Conservation (phyloP, 2,888 invertebrate species). For the Zaprionus bogoriensis region DNA sequence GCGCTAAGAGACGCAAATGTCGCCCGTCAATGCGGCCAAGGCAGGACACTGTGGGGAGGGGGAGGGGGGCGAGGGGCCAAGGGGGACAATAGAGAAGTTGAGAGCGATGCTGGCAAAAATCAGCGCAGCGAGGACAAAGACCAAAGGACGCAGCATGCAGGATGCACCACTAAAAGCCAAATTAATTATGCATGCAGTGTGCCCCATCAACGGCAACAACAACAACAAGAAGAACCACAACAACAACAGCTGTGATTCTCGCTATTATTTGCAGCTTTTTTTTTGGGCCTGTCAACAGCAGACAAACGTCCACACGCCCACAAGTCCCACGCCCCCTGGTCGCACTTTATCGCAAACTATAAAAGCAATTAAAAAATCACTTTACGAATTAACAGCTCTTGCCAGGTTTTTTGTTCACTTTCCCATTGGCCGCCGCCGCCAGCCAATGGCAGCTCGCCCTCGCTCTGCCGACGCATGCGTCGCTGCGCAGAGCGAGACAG, state of each 20-base stretch:
- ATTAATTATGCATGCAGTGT: conserved; percentile 76
- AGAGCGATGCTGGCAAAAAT: conserved; percentile 21
- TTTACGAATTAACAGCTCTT: conserved; percentile 61
- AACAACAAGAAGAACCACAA: conserved; percentile 11
- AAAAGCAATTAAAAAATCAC: conserved; percentile 72
- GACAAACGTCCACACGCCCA: conserved; percentile 34
- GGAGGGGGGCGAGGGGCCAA: conserved; percentile 14
- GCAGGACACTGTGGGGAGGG: too few species aligned
- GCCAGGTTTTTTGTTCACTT: conserved; percentile 7
- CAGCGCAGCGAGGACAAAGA: conserved; percentile 15
- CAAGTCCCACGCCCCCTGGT: neutral
- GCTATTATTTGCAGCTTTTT: neutral
- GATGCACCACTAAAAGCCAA: conserved; percentile 68
- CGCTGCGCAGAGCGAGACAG: conserved; percentile 20
- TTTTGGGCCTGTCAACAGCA: conserved; percentile 46
- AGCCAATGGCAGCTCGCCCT: conserved; percentile 32
- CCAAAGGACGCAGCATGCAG: conserved; percentile 19
- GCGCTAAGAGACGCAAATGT: conserved; percentile 57
- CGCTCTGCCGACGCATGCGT: conserved; percentile 64
- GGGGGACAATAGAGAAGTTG: conserved; percentile 17
- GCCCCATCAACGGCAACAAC: conserved; percentile 32
- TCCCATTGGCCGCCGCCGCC: conserved; percentile 40
- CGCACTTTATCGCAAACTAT: conserved; percentile 51
- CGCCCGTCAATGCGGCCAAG: conserved; percentile 56
- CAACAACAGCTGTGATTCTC: conserved; percentile 14